A percentile compares a stretch with the other conserved stretches of the same genome.
These are phyloP conservation scores for Ectropis crepuscularia DNA, from an alignment of 2,888 invertebrate species.

Conservation along the genomic window DNA sequence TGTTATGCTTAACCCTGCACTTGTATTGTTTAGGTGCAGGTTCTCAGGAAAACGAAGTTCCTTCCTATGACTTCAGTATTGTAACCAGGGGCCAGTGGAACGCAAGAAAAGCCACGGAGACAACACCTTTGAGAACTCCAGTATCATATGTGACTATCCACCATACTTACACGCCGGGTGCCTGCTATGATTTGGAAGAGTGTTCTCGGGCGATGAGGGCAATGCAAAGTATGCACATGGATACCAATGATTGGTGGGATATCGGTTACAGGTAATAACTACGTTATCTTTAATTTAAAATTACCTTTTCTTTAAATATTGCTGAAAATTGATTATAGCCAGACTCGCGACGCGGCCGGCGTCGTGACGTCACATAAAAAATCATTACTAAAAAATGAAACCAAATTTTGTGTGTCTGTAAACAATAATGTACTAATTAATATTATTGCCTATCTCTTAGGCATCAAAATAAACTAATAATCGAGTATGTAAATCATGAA, in stretches of 20 bases:
- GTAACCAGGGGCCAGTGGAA: conserved; percentile 84
- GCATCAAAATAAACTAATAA: no score
- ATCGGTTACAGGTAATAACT: conserved; percentile 85
- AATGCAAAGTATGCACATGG: conserved; percentile 88
- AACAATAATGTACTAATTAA: no score
- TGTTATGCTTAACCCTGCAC: no score
- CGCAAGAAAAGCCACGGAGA: conserved; percentile 80
- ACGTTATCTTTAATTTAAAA: not conserved
- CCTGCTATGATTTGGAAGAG: conserved; percentile 78
- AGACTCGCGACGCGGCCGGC: no score
- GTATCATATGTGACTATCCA: conserved; percentile 89
- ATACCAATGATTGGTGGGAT: conserved; percentile 86
- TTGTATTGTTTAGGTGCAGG: conserved; percentile 17
- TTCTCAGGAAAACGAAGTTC: conserved; percentile 59
- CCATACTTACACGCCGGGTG: conserved; percentile 86
- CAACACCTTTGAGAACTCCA: conserved; percentile 79
- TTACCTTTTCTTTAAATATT: not conserved
- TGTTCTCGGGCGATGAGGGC: conserved; percentile 85
- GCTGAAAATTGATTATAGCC: no score
- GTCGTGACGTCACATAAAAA: no score
- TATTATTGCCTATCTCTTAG: no score
- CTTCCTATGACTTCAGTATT: conserved; percentile 63
- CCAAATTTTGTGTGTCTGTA: no score
- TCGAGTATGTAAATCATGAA: no score
- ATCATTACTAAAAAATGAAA: no score